Percentiles rank a stretch among this genome's conserved stretches.
These are phyloP conservation scores for Siderastrea radians DNA, from an alignment of 92 coral and sea anemone genomes.

Conservation along the genomic window DNA sequence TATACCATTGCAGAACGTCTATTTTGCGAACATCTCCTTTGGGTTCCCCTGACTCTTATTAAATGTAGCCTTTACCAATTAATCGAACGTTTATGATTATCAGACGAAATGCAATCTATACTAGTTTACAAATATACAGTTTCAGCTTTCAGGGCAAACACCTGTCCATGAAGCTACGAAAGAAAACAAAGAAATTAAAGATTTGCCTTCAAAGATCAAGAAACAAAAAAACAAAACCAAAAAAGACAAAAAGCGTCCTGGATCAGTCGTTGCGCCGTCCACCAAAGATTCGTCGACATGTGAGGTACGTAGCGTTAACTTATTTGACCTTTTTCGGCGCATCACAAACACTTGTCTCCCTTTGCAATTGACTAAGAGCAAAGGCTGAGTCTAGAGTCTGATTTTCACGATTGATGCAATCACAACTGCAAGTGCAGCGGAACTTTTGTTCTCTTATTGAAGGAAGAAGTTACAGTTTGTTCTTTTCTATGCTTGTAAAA, in stretches of 20 bases:
- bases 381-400: too few relatives aligned
- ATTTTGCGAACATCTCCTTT: too few relatives aligned
- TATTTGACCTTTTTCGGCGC: too few relatives aligned
- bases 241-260: not conserved
- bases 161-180: not conserved
- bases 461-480: not conserved
- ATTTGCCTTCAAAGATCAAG: not conserved
- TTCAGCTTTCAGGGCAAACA: not conserved
- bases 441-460: too few relatives aligned
- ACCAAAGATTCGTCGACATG: too few relatives aligned
- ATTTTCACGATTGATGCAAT: too few relatives aligned
- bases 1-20: too few relatives aligned
- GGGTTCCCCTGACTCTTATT: too few relatives aligned
- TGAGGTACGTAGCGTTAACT: not conserved
- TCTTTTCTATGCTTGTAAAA: not conserved
- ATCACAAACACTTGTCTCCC: too few relatives aligned
- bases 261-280: not conserved
- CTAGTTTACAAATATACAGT: not conserved
- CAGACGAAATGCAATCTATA: too few relatives aligned
- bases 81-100: not conserved
- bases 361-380: too few relatives aligned
- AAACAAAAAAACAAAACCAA: not conserved
- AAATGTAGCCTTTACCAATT: not conserved
- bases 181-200: not conserved
- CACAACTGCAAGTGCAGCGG: too few relatives aligned